Base-by-base conservation (phyloP, 2,113 vertebrate genomes). In the Parotia lawesii region DNA sequence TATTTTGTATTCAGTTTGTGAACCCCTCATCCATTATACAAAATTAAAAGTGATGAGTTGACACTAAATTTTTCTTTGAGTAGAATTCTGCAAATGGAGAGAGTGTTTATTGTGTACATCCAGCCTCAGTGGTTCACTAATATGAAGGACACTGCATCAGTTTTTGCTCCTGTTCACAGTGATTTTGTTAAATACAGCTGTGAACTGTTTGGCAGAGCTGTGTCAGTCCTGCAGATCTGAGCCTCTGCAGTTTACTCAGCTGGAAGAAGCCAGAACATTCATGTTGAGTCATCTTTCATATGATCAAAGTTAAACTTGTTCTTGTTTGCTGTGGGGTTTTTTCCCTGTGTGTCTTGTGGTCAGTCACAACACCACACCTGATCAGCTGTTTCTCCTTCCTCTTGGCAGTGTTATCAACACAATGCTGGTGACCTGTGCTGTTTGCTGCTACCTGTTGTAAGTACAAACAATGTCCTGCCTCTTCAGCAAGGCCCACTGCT, bases 391-490 rank as follows among this genome's bases (percentile, higher is more conserved):
- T 73, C 48, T 96, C 37, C 53, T 94, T 84, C 85, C 54, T 95
- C 38, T 93, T 91, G 94, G 64, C 97, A 99, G 99, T 72, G 99
- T 99, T 90, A 99, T 99, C 80, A 98, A 99, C 93, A 99, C 99
- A 40, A 99, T 99, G 99, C 96, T 99, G 98, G 98, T 99, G 80
- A 98, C 99, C 22, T 99, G 99, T 97, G 98, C 99, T 27, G 97
- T 99, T 66, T 99, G 99, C 98, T 99, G 99, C 97, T 99, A 99
- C 93, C 97, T 99, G 84, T 99, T 99, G 99, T 99, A 97, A 99
- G 99, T 99, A 99, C 97, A 86, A 95, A 92, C 51, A 94, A 51
- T 37, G 8, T 38, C 85, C 87, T 90, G 74, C 45, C 47, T 51
- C 79, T 65, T 21, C 10, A 42, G 58, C 65, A 25, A 65, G n/a